Base-by-base conservation (phyloP, 2,113 vertebrate genomes). In the Sinocyclocheilus rhinocerous region DNA sequence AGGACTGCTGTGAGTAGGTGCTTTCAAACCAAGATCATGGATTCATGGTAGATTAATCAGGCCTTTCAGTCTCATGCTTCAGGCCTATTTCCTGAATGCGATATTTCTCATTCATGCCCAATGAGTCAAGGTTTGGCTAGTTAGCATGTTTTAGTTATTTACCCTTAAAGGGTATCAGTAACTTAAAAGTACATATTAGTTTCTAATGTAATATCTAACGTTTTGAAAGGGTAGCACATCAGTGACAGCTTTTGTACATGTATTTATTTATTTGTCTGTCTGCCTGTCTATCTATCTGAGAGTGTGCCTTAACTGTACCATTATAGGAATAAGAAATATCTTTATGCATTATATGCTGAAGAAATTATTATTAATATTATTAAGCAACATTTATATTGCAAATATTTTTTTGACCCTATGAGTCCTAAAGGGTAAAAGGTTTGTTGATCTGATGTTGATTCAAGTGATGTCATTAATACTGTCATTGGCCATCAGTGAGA, bases 1-100 rank as follows among this genome's bases (percentile, higher is more conserved):
- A 89, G 89, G 91, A 90, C 90, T 90, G n/a, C n/a, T n/a, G n/a
- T n/a, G n/a, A 22, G 6, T 13, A 63, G n/a, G 16, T 18, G 6
- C 15, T 33, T 69, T 36, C 39, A 87, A 39, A 57, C 4, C 20
- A 9, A 22, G 73, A 84, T 29, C 26, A 15, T 26, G 39, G 26
- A 79, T 83, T 59, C 73, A 65, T 52, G 29, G 15, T 50, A 42
- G 33, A n/a, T 50, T 78, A 59, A 79, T 79, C 7, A 6, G 5
- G 36, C 36, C 36, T 36, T 36, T 36, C 36, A 5, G 36, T 36
- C 36, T 36, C 36, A 36, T 36, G 36, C 45, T 79, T 45, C 4
- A 63, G 26, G 45, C 45, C 52, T 48, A 7, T 55, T 55, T 20
- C 52, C 36, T 36, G 36, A 36, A 36, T 6, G 4, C 6, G 70